Base-by-base conservation (phyloP, 2,113 vertebrate species). In the Heloderma charlesbogerti region DNA sequence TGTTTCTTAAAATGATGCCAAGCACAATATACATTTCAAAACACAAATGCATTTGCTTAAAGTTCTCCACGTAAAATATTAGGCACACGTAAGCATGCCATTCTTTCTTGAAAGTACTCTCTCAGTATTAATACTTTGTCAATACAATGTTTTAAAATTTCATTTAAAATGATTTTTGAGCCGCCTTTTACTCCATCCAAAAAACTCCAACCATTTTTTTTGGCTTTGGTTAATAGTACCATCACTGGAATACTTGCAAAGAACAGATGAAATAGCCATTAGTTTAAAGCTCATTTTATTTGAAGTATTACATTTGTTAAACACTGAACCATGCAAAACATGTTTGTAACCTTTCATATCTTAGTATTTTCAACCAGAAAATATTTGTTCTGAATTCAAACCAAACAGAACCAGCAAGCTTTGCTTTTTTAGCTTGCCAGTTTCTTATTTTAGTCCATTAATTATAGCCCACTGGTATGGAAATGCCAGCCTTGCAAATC, bases 271-370 rank as follows among this genome's bases (percentile, higher is more conserved):
- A 63, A 0, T 15, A 6, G 69, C 0, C 31, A 43, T 60, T 90
- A 86, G 77, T 84, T 0, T 60, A n/a, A 15, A 85, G 90, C 40
- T 45, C 79, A 88, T 93, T 83, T 92, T 72, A 88, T 92, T 89
- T 22, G 43, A 86, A 29, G 6, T 37, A 20, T 37, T 40, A 93
- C 69, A 84, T 74, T 57, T 87, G 3, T 69, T 94, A 87, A 3
- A 86, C n/a, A 37, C 29, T 74, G 54, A 54, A 69, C 91, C 66
- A 13, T 72, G 89, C 86, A 34, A 48, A 89, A 31, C 84, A 40
- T 75, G 34, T 25, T 8, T 60, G 16, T 80, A 86, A 31, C 4
- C 16, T 71, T n/a, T 48, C 37, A 91, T 88, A 92, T 40, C 27
- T 34, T 40, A 48, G 66, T 40, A 29, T 37, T 77, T 37, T 85